These are phyloP conservation scores for Sebastes itinus DNA, from an alignment of 2,797 vertebrate genomes.

Conservation along the genomic window DNA sequence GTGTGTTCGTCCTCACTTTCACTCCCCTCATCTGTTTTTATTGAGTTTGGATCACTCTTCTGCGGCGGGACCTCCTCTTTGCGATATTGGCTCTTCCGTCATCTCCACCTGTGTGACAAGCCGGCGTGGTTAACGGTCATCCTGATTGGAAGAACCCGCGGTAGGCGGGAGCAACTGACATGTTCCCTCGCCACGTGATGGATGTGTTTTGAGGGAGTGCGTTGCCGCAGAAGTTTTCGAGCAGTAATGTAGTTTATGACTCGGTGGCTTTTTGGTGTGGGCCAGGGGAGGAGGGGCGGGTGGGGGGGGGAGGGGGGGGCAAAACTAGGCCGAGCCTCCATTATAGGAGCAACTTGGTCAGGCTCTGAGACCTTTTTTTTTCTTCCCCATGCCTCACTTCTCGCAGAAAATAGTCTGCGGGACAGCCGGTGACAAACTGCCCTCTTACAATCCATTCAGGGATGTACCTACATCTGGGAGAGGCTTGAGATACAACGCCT, in stretches of 20 bases:
- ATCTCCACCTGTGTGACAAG: slow-evolving; percentile 49
- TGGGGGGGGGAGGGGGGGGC: background rate
- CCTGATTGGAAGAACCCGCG: slow-evolving; percentile 29
- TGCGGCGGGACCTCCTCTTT: slow-evolving; percentile 14
- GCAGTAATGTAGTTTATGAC: slow-evolving; percentile 74
- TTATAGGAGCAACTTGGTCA: slow-evolving; percentile 34
- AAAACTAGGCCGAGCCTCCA: slow-evolving; percentile 36
- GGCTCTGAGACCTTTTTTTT: slow-evolving; percentile 20
- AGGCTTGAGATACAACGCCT: slow-evolving; percentile 38
- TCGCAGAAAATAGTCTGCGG: slow-evolving; percentile 41
- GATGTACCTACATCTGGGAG: slow-evolving; percentile 48
- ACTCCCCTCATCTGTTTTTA: slow-evolving; percentile 40
- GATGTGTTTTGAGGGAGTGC: slow-evolving; percentile 52
- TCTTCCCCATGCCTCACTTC: background rate
- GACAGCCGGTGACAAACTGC: slow-evolving; percentile 70
- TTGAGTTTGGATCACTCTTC: slow-evolving; percentile 37
- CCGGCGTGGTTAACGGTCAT: slow-evolving; percentile 30
- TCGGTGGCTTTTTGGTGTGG: slow-evolving; percentile 41
- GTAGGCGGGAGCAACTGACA: slow-evolving; percentile 19
- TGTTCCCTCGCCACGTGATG: slow-evolving; percentile 49
- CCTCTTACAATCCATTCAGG: slow-evolving; percentile 45
- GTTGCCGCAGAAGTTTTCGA: slow-evolving; percentile 60
- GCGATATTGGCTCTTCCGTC: slow-evolving; percentile 56
- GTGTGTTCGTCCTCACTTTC: slow-evolving; percentile 13
- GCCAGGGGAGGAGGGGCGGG: slow-evolving; percentile 19